These are phyloP conservation scores for Operophtera brumata DNA, from an alignment of 2,888 invertebrate genomes.

Conservation along the genomic window DNA sequence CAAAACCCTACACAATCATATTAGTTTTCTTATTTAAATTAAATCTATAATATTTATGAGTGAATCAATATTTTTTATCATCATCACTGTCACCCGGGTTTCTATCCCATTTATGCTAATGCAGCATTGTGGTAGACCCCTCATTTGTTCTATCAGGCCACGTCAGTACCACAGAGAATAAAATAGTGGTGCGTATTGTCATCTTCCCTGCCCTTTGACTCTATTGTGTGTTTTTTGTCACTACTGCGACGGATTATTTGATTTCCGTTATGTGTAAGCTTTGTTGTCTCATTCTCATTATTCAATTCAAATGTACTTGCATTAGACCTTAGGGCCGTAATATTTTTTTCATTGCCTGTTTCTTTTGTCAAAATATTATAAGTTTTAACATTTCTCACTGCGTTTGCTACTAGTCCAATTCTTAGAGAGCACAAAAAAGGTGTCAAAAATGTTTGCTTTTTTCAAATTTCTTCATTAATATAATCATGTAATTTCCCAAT, in stretches of 20 bases:
- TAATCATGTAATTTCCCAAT: too few relatives aligned
- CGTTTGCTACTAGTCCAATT: neutral
- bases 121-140: constrained; percentile 68
- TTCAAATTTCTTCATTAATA: too few relatives aligned
- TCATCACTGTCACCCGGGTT: constrained; percentile 42
- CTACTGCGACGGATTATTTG: constrained; percentile 71
- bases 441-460: too few relatives aligned
- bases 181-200: constrained; percentile 54
- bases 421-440: too few relatives aligned
- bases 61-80: constrained; percentile 51
- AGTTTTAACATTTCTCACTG: neutral
- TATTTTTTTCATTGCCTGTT: neutral
- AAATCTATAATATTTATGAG: constrained; percentile 45
- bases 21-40: constrained; percentile 32
- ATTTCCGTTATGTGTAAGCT: constrained; percentile 73
- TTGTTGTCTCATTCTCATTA: constrained; percentile 62
- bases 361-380: neutral
- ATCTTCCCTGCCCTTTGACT: constrained; percentile 74
- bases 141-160: constrained; percentile 73
- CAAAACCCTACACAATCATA: constrained; percentile 32
- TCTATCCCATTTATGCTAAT: constrained; percentile 73
- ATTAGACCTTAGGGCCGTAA: constrained; percentile 20
- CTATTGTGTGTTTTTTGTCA: constrained; percentile 78
- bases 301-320: constrained; percentile 41
- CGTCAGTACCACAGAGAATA: constrained; percentile 32